Evolutionary conservation across 2,888 invertebrate genomes (phyloP), one percentile per base, ranked within the genome.

Genomic region (Morpho achilles): DNA sequence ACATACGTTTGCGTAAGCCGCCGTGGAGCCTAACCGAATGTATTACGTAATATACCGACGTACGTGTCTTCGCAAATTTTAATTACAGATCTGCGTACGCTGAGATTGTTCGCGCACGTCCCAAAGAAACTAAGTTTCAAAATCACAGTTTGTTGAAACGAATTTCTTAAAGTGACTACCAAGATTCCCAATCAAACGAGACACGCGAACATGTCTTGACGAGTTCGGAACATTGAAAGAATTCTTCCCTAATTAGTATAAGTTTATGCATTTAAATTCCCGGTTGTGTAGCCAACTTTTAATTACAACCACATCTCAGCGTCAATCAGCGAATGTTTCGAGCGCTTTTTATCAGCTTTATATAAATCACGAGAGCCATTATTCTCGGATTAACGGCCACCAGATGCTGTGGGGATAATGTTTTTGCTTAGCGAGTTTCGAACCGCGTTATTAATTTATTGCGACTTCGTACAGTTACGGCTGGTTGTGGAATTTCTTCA

Each of bases 141-240:
- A 78, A 76, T 76, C 77, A 70, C 73, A 77, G 78, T 82, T 82
- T 79, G 79, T 78, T 55, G 59, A 57, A 63, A 72, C 75, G 76
- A 84, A 83, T 82, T 82, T 82, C 77, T 74, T 76, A 81, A 84
- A 85, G 80, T 80, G 81, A 87, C 87, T 84, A 77, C 74, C 73
- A 81, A 85, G 83, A 85, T 85, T 88, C 84, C 80, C 87, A 89
- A 89, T 89, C 88, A 89, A 87, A 84, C 77, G 83, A 85, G 85
- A 83, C 80, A 82, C 74, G 74, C 77, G 76, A 85, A 87, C 75
- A 87, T 86, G 67, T 72, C 69, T 61, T 58, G 64, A 32, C 32
- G 5, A 32, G 32, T 32, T 32, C 32, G 32, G 32, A 32, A 32
- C 32, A 32, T 32, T 32, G 32, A 32, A 89, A 89, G 87, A 89